phyloP scores from a whole-genome alignment of 2,888 invertebrate genomes.

The Tetheella fluctuosa region DNA sequence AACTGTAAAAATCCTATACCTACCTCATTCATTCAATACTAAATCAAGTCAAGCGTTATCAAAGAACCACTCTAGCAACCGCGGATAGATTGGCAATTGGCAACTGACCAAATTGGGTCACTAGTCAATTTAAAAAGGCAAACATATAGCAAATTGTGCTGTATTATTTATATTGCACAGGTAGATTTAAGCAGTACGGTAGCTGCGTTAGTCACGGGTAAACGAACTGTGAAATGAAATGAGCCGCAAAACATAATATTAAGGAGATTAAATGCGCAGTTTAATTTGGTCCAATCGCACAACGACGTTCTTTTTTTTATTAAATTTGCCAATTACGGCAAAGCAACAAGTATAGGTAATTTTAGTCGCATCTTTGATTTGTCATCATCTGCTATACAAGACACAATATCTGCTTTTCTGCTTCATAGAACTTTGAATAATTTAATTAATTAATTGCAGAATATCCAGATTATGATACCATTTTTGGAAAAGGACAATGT shows the following conservation, averaged over 20 bases:
- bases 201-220: constrained; percentile 39
- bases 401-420: not conserved
- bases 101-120: constrained; percentile 20
- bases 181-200: constrained; percentile 19
- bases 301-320: not conserved
- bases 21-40: not conserved
- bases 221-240: constrained; percentile 35
- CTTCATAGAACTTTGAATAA: too few species aligned
- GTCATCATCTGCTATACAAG: not conserved
- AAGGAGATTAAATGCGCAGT: constrained; percentile 16
- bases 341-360: not conserved
- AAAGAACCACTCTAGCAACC: constrained; percentile 6
- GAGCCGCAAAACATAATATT: constrained; percentile 23
- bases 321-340: not conserved
- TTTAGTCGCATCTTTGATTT: not conserved
- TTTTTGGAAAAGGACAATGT: not conserved
- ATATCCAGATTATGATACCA: too few species aligned
- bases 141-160: constrained; percentile 14
- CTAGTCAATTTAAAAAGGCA: constrained; percentile 21
- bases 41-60: not conserved
- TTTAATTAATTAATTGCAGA: too few species aligned
- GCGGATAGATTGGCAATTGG: constrained; percentile 14
- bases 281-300: not conserved
- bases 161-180: constrained; percentile 15
- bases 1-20: not conserved